Percentiles rank a stretch among this genome's conserved stretches.
These are phyloP conservation scores for Arrhamphus sclerolepis DNA, from an alignment of 2,797 vertebrate species.

Conservation along the genomic window DNA sequence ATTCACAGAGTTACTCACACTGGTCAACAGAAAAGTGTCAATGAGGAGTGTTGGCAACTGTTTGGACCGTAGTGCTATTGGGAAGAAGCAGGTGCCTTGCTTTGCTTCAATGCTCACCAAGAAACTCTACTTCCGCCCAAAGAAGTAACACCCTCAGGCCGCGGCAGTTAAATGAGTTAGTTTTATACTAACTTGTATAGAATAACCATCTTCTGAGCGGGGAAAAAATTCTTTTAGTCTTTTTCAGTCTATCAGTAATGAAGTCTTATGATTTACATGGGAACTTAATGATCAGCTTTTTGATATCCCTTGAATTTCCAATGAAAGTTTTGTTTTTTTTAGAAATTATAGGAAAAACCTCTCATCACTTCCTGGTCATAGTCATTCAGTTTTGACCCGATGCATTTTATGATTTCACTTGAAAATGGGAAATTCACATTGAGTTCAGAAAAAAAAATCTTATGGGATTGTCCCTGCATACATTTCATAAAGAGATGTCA, in stretches of 20 bases:
- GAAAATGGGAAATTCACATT: too few relatives aligned
- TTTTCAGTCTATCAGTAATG: too few relatives aligned
- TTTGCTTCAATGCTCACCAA: constrained; percentile 98
- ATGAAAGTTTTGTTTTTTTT: too few relatives aligned
- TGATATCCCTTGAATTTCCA: background rate
- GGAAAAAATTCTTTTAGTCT: background rate
- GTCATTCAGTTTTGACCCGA: too few relatives aligned
- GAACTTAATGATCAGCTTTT: background rate
- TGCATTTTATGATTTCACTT: too few relatives aligned
- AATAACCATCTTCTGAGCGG: background rate
- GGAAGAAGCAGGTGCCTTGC: constrained; percentile 97
- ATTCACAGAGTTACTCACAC: constrained; percentile 91
- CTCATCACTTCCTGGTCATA: too few relatives aligned
- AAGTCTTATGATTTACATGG: background rate
- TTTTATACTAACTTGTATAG: background rate
- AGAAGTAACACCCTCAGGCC: constrained; percentile 57
- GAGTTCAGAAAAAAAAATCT: too few relatives aligned
- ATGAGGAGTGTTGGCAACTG: constrained; percentile 80
- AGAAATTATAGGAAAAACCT: too few relatives aligned
- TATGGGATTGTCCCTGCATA: too few relatives aligned
- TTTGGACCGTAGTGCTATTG: constrained; percentile 75
- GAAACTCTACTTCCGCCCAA: constrained; percentile 90
- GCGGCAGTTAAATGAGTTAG: background rate
- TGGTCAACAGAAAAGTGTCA: constrained; percentile 94
- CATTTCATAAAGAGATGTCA: too few relatives aligned